phyloP scores from a whole-genome alignment of 2,888 invertebrate genomes.

The Heliconius sara region DNA sequence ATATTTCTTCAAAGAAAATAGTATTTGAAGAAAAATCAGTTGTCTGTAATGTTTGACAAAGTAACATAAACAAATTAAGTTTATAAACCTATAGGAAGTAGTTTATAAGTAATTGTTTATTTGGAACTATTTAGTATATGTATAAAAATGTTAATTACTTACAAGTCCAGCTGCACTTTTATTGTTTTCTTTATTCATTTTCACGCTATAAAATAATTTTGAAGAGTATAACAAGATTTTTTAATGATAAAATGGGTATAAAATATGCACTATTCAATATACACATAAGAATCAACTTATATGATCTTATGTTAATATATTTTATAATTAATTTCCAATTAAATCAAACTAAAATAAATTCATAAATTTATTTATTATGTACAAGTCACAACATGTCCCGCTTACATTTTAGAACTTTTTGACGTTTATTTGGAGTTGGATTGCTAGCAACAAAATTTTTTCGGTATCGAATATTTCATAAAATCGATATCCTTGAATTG shows the following conservation, averaged over 20 bases:
- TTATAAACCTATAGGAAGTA: not conserved
- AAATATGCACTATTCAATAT: not conserved
- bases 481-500: not conserved
- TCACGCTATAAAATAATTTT: not conserved
- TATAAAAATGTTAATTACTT: constrained; percentile 49
- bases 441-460: not conserved
- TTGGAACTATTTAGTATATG: not conserved
- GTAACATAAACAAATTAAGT: not conserved
- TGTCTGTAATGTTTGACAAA: not conserved
- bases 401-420: not conserved
- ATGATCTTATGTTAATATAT: not conserved
- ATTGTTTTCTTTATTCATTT: constrained; percentile 52
- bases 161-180: constrained; percentile 71
- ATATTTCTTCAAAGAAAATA: not conserved
- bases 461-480: too few relatives aligned
- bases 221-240: not conserved
- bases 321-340: not conserved
- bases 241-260: not conserved
- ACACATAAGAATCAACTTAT: not conserved
- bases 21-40: too few relatives aligned
- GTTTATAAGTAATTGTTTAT: not conserved
- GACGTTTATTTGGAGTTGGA: not conserved
- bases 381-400: constrained; percentile 7
- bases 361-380: not conserved
- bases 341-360: not conserved